These are phyloP conservation scores for Antennarius striatus DNA, from an alignment of 2,113 vertebrate species.

Conservation along the genomic window DNA sequence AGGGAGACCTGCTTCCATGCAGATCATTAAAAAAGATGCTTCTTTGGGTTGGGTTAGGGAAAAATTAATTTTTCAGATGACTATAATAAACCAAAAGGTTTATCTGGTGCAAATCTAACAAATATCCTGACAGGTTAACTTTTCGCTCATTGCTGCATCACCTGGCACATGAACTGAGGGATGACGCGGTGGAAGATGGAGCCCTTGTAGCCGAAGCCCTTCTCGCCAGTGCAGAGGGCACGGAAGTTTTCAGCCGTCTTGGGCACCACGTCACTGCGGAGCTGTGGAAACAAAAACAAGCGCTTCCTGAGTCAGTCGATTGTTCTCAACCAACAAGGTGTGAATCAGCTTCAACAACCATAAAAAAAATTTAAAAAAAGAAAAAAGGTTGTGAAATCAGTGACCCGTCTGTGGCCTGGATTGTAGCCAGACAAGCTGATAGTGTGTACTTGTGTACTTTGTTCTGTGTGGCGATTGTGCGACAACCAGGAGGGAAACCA, in stretches of 20 bases:
- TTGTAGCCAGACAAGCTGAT: neutral
- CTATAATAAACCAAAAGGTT: too few species aligned
- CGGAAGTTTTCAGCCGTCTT: conserved; percentile 95
- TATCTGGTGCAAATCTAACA: too few species aligned
- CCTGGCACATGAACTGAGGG: conserved; percentile 94
- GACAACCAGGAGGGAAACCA: too few species aligned
- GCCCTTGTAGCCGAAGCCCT: conserved; percentile 92
- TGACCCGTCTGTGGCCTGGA: neutral
- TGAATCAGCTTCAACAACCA: neutral
- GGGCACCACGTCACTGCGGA: conserved; percentile 84
- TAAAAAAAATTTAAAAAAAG: too few species aligned
- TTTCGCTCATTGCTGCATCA: conserved; percentile 44
- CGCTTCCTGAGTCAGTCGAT: neutral
- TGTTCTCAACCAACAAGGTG: neutral
- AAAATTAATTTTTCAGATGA: too few species aligned
- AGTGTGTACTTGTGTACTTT: too few species aligned
- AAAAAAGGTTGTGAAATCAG: neutral
- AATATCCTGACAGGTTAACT: too few species aligned
- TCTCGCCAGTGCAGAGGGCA: conserved; percentile 87
- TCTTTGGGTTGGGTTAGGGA: too few species aligned
- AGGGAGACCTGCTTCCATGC: too few species aligned
- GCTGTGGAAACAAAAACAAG: conserved; percentile 32
- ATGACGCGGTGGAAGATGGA: conserved; percentile 93
- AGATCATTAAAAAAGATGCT: too few species aligned
- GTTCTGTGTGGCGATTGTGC: too few species aligned